These are phyloP conservation scores for Rostratula benghalensis DNA, from an alignment of 2,113 vertebrate genomes.

Conservation along the genomic window DNA sequence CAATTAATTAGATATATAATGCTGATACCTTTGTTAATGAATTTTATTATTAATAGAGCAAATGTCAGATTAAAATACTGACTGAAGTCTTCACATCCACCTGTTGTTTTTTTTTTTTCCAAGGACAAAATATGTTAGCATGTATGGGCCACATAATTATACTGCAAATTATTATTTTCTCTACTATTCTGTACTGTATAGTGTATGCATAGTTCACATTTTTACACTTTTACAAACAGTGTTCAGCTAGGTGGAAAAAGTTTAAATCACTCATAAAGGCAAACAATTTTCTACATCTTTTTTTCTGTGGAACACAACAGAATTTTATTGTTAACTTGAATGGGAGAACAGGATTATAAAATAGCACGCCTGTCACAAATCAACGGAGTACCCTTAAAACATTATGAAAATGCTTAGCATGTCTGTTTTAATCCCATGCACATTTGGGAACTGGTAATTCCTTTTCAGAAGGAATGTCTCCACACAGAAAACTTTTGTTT, in stretches of 20 bases:
- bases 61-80: background rate
- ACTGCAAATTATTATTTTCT: background rate
- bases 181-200: background rate
- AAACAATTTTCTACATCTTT: background rate
- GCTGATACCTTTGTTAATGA: conserved; percentile 24
- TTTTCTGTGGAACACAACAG: background rate
- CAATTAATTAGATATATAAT: conserved; percentile 39
- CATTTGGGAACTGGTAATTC: background rate
- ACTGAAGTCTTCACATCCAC: background rate
- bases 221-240: background rate
- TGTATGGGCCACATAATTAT: background rate
- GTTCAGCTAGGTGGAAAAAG: background rate
- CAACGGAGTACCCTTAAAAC: background rate
- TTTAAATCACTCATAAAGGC: background rate
- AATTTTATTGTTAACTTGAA: conserved; percentile 1
- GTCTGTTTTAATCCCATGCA: background rate
- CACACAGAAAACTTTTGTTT: background rate
- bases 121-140: background rate
- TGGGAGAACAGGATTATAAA: background rate
- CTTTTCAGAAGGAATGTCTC: conserved; percentile 10
- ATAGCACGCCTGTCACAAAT: background rate
- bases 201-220: background rate
- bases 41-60: conserved; percentile 9
- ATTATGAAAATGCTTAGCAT: background rate
- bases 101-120: background rate